phyloP scores from a whole-genome alignment of 2,888 invertebrate species.

The Fissipunctia ypsillon region DNA sequence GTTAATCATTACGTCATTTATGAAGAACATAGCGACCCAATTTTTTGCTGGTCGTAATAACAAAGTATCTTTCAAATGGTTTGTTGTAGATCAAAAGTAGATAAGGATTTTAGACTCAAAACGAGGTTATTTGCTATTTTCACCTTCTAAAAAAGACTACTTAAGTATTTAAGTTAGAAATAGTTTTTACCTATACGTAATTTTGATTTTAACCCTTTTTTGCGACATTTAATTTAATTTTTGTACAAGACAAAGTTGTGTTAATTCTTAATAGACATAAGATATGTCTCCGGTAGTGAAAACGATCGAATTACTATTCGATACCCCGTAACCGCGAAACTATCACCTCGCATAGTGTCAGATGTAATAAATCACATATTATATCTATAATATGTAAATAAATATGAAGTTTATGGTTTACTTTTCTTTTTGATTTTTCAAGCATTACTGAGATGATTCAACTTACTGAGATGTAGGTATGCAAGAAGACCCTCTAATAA shows the following conservation, averaged over 20 bases:
- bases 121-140: background rate
- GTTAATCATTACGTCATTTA: constrained; percentile 9
- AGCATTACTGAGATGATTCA: background rate
- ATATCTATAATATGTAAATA: background rate
- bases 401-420: too few species aligned
- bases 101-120: background rate
- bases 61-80: background rate
- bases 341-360: constrained; percentile 43
- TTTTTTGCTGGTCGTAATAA: background rate
- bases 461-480: background rate
- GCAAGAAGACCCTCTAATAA: background rate
- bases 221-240: background rate
- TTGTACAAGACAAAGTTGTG: background rate
- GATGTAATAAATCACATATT: constrained; percentile 26
- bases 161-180: background rate
- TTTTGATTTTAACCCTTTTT: background rate
- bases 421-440: background rate
- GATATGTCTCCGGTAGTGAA: constrained; percentile 39
- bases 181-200: background rate
- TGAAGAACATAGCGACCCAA: background rate
- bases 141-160: background rate
- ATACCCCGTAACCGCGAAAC: constrained; percentile 51
- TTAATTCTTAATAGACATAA: constrained; percentile 7
- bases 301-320: constrained; percentile 40
- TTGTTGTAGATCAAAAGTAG: background rate